Percentiles rank a stretch among this genome's conserved stretches.
Evolutionary conservation across 2,113 vertebrate genomes (phyloP).

Genomic region (Tricholaema leucomelas): DNA sequence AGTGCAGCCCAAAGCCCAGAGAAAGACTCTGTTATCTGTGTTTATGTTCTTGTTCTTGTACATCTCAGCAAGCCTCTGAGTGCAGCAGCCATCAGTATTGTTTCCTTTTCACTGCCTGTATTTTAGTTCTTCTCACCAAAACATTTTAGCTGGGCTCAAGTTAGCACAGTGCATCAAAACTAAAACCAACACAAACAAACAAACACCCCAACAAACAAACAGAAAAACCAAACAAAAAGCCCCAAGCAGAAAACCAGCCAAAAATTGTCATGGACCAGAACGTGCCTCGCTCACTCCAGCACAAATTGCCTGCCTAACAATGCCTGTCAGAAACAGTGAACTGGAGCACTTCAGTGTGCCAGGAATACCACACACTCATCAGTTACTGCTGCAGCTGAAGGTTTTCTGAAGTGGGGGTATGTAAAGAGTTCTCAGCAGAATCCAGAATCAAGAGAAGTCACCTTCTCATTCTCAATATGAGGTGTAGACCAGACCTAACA

Average conservation of each 20-base stretch:
- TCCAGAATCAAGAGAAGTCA: neutral
- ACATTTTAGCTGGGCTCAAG: too few relatives aligned
- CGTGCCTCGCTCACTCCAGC: neutral
- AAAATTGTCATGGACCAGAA: neutral
- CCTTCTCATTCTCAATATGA: neutral
- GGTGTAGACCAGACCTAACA: neutral
- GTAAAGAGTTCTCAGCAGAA: neutral
- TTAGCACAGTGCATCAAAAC: too few relatives aligned
- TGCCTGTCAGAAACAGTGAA: neutral
- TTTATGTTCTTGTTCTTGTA: too few relatives aligned
- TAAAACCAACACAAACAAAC: too few relatives aligned
- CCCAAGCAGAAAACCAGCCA: neutral
- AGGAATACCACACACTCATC: neutral
- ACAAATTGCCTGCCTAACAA: conserved; percentile 26
- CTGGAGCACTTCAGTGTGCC: neutral
- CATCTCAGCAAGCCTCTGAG: too few relatives aligned
- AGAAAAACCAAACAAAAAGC: too few relatives aligned
- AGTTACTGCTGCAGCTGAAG: neutral
- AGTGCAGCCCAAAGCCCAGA: too few relatives aligned
- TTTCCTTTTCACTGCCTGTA: too few relatives aligned
- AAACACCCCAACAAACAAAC: too few relatives aligned
- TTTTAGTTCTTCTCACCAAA: too few relatives aligned
- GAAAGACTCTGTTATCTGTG: too few relatives aligned
- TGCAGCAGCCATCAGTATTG: too few relatives aligned
- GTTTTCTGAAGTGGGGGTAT: neutral